These are phyloP conservation scores for Lonchura striata DNA, from an alignment of 2,113 vertebrate species.

Conservation along the genomic window DNA sequence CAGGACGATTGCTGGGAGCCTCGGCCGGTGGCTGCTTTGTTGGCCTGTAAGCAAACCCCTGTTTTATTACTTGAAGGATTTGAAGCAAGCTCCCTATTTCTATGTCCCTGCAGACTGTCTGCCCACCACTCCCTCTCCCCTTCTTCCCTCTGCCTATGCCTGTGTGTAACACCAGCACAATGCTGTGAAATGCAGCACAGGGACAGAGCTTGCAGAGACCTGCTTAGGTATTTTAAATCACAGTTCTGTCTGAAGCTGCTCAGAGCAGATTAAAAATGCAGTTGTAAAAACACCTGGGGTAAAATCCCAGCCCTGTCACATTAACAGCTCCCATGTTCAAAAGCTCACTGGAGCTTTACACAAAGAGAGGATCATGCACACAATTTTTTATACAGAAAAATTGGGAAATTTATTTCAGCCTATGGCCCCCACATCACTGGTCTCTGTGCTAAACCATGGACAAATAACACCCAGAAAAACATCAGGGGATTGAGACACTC, in stretches of 20 bases:
- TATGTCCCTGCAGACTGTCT: neutral
- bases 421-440: neutral
- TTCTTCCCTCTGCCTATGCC: neutral
- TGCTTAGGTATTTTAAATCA: neutral
- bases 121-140: neutral
- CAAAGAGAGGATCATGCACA: neutral
- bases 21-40: neutral
- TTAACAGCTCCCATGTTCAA: neutral
- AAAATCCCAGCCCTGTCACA: neutral
- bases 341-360: neutral
- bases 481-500: neutral
- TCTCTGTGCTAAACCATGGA: neutral
- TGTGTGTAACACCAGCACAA: neutral
- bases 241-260: neutral
- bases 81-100: neutral
- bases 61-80: neutral
- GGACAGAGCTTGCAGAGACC: neutral
- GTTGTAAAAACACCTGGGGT: neutral
- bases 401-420: neutral
- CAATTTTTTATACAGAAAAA: neutral
- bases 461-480: neutral
- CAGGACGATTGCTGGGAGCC: neutral
- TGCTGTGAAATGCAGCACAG: neutral
- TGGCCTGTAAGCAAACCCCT: neutral
- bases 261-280: neutral